Conservation (phyloP, 2,888 invertebrate genomes). For the Drepana falcataria region DNA sequence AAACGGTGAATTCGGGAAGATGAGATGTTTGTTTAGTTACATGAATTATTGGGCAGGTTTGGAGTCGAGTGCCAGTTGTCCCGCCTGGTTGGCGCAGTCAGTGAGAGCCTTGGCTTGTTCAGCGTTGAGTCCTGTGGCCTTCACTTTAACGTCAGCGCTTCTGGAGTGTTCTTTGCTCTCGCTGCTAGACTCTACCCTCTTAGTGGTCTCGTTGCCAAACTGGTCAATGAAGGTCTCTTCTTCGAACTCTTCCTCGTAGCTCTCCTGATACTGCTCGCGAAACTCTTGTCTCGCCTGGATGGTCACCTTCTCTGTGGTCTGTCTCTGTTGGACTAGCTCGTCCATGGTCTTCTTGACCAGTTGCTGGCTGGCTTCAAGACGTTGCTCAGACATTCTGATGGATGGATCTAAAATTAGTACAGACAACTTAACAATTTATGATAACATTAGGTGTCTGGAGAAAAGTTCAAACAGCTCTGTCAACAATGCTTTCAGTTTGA, state of each 20-base stretch:
- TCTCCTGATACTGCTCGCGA: conserved; percentile 65
- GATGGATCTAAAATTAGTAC: conserved; percentile 35
- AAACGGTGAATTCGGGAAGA: no score
- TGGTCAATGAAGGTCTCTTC: conserved; percentile 71
- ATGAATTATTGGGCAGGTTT: conserved; percentile 66
- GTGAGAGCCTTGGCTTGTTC: conserved; percentile 71
- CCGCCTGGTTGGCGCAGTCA: conserved; percentile 70
- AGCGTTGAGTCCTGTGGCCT: conserved; percentile 66
- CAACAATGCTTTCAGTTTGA: no score
- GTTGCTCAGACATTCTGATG: conserved; percentile 62
- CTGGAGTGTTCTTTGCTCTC: conserved; percentile 72
- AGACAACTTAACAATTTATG: not conserved
- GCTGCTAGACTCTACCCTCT: conserved; percentile 67
- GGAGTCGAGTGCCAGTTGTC: conserved; percentile 70
- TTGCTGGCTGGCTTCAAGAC: conserved; percentile 66
- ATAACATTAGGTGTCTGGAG: not conserved
- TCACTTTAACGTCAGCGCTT: conserved; percentile 71
- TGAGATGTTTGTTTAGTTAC: conserved; percentile 36
- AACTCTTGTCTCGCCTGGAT: conserved; percentile 75
- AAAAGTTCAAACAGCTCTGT: no score
- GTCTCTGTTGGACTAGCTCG: conserved; percentile 58
- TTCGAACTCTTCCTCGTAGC: conserved; percentile 73
- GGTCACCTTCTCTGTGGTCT: conserved; percentile 59
- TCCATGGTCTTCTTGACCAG: conserved; percentile 73
- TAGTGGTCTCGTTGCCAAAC: conserved; percentile 66